Conservation (phyloP, 2,113 vertebrate genomes). For the Mungos mungo region DNA sequence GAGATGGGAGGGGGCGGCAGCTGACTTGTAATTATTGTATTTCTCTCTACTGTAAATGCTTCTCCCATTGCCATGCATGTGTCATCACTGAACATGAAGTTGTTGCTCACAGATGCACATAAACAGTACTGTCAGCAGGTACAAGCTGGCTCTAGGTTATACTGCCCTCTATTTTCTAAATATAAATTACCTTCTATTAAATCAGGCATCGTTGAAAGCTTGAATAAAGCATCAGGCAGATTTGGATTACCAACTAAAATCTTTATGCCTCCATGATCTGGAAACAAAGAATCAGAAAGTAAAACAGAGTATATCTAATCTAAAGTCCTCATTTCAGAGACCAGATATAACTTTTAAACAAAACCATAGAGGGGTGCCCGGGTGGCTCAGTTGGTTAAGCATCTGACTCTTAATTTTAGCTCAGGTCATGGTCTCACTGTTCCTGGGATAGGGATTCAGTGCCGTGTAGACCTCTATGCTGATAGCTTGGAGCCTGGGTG, state of each 20-base stretch:
- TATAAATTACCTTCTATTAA: neutral
- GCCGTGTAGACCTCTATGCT: too few species aligned
- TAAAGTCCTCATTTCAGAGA: neutral
- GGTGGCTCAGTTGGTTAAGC: too few species aligned
- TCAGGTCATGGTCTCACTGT: too few species aligned
- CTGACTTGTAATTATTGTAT: neutral
- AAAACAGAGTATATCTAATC: neutral
- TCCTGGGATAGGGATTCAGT: too few species aligned
- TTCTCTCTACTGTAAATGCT: neutral
- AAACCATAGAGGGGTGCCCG: neutral
- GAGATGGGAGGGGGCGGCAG: neutral
- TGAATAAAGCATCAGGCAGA: neutral
- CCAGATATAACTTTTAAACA: neutral
- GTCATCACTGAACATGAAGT: neutral
- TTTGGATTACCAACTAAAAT: neutral
- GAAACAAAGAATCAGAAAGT: neutral
- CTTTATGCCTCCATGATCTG: neutral
- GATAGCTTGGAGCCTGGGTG: too few species aligned
- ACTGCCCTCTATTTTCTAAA: neutral
- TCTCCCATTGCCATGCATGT: neutral
- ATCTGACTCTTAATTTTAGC: too few species aligned
- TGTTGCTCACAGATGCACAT: neutral
- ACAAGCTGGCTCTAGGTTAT: neutral
- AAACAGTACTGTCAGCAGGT: neutral
- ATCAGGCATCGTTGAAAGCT: neutral